Evolutionary conservation across 2,797 vertebrate species (phyloP).

Genomic region (Chrysocyon brachyurus): DNA sequence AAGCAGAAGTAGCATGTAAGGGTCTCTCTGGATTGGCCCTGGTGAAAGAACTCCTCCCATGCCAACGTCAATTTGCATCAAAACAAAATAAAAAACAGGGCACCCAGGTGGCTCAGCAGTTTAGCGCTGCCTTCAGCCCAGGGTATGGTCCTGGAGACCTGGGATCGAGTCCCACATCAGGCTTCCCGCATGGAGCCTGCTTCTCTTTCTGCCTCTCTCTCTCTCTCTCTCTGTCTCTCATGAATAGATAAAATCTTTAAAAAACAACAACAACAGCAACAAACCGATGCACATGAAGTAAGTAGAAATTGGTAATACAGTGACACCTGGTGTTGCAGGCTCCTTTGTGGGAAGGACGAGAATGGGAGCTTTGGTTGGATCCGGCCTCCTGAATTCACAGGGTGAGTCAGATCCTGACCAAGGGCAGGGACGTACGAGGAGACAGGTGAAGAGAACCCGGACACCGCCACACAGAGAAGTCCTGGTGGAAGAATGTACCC

Average conservation of each 20-base stretch:
- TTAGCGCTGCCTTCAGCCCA: too few relatives aligned
- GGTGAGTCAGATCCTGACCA: background rate
- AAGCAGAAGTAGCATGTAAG: background rate
- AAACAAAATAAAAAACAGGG: background rate
- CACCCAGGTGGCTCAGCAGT: too few relatives aligned
- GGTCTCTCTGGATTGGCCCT: background rate
- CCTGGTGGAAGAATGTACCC: background rate
- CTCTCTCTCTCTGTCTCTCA: too few relatives aligned
- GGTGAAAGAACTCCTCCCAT: background rate
- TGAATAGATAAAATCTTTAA: too few relatives aligned
- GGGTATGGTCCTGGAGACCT: too few relatives aligned
- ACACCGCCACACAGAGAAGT: fast-evolving
- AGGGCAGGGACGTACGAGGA: too few relatives aligned
- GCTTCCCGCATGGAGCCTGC: too few relatives aligned
- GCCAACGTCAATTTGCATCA: fast-evolving
- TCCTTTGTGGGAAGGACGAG: background rate
- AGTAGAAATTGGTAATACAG: fast-evolving
- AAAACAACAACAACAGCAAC: background rate
- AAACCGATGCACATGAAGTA: background rate
- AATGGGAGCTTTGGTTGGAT: too few relatives aligned
- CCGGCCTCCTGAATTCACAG: background rate
- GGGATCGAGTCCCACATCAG: too few relatives aligned
- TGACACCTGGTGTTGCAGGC: background rate
- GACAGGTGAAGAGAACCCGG: background rate
- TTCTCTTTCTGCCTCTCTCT: too few relatives aligned